Evolutionary conservation across 2,888 invertebrate genomes (phyloP).

Genomic region (Pyrrhopygopsis socrates): DNA sequence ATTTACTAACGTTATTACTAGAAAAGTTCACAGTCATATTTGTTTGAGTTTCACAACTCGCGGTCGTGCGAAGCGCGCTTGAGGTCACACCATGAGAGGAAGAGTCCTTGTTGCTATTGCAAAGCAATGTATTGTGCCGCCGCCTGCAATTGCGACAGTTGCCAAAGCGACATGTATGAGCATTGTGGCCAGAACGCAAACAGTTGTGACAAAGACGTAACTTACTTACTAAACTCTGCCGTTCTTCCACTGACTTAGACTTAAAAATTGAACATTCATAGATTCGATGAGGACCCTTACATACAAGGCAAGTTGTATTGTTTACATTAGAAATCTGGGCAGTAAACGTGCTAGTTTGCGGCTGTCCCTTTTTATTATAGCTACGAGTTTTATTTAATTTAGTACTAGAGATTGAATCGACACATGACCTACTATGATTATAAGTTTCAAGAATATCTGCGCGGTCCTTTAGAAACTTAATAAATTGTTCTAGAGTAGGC

Average conservation of each 20-base stretch:
- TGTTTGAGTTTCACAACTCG: constrained; percentile 8
- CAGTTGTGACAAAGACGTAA: constrained; percentile 13
- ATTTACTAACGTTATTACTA: neutral
- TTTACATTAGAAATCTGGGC: neutral
- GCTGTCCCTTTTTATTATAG: neutral
- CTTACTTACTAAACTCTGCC: neutral
- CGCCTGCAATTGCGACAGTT: constrained; percentile 14
- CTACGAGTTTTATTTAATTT: neutral
- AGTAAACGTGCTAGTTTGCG: neutral
- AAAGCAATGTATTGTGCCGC: constrained; percentile 23
- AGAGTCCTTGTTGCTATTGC: neutral
- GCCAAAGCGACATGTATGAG: constrained; percentile 2
- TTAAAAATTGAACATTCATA: constrained; percentile 5
- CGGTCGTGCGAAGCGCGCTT: neutral
- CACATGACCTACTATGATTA: neutral
- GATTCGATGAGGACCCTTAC: constrained; percentile 11
- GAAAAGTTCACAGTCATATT: neutral
- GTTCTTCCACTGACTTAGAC: constrained; percentile 1
- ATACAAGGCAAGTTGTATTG: neutral
- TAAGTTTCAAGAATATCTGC: constrained; percentile 26
- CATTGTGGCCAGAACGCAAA: constrained; percentile 19
- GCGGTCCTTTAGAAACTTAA: constrained; percentile 20
- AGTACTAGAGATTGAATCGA: neutral
- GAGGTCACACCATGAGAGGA: neutral
- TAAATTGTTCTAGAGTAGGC: constrained; percentile 17